These are phyloP conservation scores for silkworm (Bombyx mori) DNA, from an alignment of 1,140 invertebrate genomes.

Conservation along the genomic window ASM3026992v2 NC_085129.1:6395001-6395500, in stretches of 20 bases:
- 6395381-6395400: conserved; percentile 17
- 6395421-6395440: conserved; percentile 3
- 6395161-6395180: neutral
- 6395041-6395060: neutral
- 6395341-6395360: conserved; percentile 37
- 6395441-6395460: conserved; percentile 5
- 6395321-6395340: conserved; percentile 53
- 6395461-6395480: conserved; percentile 14
- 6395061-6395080: no score
- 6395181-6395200: conserved; percentile 2
- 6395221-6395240: conserved; percentile 32
- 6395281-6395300: conserved; percentile 39
- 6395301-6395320: conserved; percentile 63
- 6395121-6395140: no score
- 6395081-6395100: no score
- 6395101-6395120: no score
- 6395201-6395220: conserved; percentile 42
- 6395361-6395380: conserved; percentile 32
- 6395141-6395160: neutral
- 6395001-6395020: no score
- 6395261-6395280: conserved; percentile 61
- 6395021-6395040: no score
- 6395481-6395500: conserved; percentile 21
- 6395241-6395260: conserved; percentile 55
- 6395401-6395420: conserved; percentile 11